Conservation (phyloP, 1,140 invertebrate species). For the Conus betulinus region DNA sequence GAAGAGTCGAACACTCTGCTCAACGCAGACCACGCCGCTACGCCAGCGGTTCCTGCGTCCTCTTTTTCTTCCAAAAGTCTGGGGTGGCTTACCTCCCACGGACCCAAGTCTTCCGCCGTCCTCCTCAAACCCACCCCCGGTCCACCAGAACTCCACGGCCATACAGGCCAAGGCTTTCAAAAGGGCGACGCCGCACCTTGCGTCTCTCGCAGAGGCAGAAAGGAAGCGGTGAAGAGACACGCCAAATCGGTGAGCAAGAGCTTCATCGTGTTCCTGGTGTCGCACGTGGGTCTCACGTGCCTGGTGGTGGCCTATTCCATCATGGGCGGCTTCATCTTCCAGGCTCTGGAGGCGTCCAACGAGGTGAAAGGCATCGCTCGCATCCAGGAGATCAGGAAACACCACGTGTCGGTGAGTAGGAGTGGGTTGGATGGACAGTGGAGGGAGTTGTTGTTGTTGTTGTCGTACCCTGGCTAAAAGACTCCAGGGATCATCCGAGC, state of each 20-base stretch:
- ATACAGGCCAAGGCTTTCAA: background rate
- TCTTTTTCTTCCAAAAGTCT: background rate
- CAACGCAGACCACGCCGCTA: background rate
- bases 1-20: too few species aligned
- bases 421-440: too few species aligned
- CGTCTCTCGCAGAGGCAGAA: background rate
- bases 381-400: conserved; percentile 21
- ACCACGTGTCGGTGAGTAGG: conserved; percentile 37
- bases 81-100: too few species aligned
- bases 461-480: too few species aligned
- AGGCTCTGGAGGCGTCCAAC: conserved; percentile 30
- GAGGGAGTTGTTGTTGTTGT: too few species aligned
- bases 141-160: background rate
- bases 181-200: background rate
- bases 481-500: too few species aligned
- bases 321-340: conserved; percentile 46
- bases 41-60: background rate
- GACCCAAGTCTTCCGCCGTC: background rate
- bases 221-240: background rate
- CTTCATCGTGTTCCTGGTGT: conserved; percentile 45
- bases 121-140: background rate
- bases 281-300: conserved; percentile 44
- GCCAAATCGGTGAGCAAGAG: conserved; percentile 20
- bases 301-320: conserved; percentile 46
- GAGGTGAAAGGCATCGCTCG: conserved; percentile 27